Base-by-base conservation (phyloP, 2,113 vertebrate species). In the Nanger granti region DNA sequence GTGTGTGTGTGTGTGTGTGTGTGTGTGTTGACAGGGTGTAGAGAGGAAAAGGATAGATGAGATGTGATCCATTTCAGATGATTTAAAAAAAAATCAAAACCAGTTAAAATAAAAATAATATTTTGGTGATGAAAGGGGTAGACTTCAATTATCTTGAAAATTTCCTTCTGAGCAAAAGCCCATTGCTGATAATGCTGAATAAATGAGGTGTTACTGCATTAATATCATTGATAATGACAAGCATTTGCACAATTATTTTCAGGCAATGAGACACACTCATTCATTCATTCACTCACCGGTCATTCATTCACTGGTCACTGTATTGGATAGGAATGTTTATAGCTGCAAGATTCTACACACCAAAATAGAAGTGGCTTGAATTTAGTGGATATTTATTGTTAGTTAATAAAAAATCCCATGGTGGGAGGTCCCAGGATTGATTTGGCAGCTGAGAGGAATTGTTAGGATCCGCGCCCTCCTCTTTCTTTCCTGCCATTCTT, bases 141-240 rank as follows among this genome's bases (percentile, higher is more conserved):
- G 95, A 76, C 90, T 95, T 97, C 92, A 97, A 93, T 98, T 97
- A 97, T 97, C 89, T 97, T 85, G 88, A 96, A 97, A 84, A 84
- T 95, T 96, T 97, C 82, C 93, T 97, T 97, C 89, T 93, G 89
- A 93, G 87, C n/a, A 97, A 94, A 95, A 87, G 28, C 93, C 83
- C 41, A 1, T 91, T 87, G 89, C 79, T 73, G 89, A 91, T 92
- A 80, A 97, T 91, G 34, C 57, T 89, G 57, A 97, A 80, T 92
- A 97, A 97, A 95, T 93, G 96, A 94, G 80, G 89, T 94, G 87
- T 96, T 96, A 83, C 92, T 8, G 8, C 80, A 82, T 95, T 97
- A 97, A 97, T 95, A 84, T 54, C 90, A 34, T 85, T 91, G 69
- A 84, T 95, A 91, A 91, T 96, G 94, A 89, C 88, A 95, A 92